These are phyloP conservation scores for Hydropsyche betteni DNA, from an alignment of 2,888 invertebrate genomes.

Conservation along the genomic window DNA sequence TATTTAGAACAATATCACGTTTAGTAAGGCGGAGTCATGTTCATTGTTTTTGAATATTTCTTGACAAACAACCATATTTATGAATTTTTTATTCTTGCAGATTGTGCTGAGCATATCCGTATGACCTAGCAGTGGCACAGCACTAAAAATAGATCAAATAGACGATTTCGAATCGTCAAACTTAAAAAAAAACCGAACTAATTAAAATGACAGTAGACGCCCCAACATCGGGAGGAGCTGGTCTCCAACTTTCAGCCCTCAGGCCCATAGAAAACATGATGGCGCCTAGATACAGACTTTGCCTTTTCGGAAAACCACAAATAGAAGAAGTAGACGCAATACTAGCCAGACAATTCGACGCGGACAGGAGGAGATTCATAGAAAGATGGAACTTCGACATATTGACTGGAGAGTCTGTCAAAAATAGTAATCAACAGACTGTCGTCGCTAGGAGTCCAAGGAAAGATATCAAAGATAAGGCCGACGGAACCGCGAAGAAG, in stretches of 20 bases:
- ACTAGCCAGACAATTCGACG: constrained; percentile 43
- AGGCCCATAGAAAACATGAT: constrained; percentile 44
- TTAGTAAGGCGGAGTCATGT: too few relatives aligned
- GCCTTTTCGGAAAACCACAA: constrained; percentile 49
- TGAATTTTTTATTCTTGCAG: background rate
- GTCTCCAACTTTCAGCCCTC: constrained; percentile 37
- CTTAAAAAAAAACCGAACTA: background rate
- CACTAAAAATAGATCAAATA: too few relatives aligned
- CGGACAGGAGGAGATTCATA: constrained; percentile 44
- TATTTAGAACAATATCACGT: too few relatives aligned
- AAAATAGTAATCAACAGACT: background rate
- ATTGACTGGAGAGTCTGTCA: constrained; percentile 35
- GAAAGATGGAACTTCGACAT: constrained; percentile 48
- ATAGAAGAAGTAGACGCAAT: constrained; percentile 33
- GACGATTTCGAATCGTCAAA: background rate
- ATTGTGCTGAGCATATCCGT: background rate
- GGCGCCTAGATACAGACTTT: constrained; percentile 40
- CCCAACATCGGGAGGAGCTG: background rate
- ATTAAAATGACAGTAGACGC: constrained; percentile 24
- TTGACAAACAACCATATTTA: background rate
- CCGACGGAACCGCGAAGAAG: background rate
- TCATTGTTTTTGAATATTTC: too few relatives aligned
- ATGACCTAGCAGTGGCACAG: too few relatives aligned
- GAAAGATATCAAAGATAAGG: constrained; percentile 36
- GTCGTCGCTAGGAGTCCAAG: background rate